A percentile compares a stretch with the other conserved stretches of the same genome.
phyloP scores from a whole-genome alignment of 2,888 invertebrate genomes.

The Microdon myrmicae region DNA sequence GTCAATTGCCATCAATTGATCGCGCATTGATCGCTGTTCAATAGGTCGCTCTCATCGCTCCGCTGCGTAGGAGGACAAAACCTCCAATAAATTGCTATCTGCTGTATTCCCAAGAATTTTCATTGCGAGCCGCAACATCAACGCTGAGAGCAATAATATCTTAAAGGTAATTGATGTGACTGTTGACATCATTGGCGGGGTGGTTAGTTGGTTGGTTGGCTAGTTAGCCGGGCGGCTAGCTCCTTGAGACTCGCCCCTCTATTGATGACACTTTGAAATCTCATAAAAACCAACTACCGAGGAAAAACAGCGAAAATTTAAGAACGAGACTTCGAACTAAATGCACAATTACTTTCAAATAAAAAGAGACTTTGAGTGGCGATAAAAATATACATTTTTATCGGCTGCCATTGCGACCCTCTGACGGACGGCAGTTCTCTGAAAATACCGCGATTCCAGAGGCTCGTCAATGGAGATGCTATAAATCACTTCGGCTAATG shows the following conservation, averaged over 20 bases:
- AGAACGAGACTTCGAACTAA: no score
- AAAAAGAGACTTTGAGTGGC: no score
- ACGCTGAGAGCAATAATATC: slow-evolving; percentile 39
- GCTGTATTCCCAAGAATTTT: slow-evolving; percentile 17
- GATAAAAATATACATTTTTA: no score
- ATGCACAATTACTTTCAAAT: no score
- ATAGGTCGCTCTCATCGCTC: slow-evolving; percentile 17
- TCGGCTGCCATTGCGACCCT: no score
- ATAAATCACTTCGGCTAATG: slow-evolving; percentile 41
- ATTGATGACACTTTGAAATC: no score
- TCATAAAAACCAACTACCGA: no score
- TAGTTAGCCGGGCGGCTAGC: no score
- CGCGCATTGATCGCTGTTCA: slow-evolving; percentile 43
- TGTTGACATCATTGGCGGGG: slow-evolving; percentile 16
- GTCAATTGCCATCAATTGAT: slow-evolving; percentile 47
- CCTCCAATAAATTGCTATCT: slow-evolving; percentile 16
- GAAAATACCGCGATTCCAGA: slow-evolving; percentile 38
- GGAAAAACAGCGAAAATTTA: no score
- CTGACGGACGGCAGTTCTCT: no score
- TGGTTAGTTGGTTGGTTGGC: slow-evolving; percentile 22
- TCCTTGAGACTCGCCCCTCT: no score
- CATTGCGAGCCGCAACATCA: slow-evolving; percentile 35
- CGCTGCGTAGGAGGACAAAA: slow-evolving; percentile 18
- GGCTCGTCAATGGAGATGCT: slow-evolving; percentile 45
- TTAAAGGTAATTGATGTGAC: slow-evolving; percentile 46